Evolutionary conservation across 2,113 vertebrate genomes (phyloP), one percentile per base, ranked within the genome.

Genomic region (Pteruthius melanotis): DNA sequence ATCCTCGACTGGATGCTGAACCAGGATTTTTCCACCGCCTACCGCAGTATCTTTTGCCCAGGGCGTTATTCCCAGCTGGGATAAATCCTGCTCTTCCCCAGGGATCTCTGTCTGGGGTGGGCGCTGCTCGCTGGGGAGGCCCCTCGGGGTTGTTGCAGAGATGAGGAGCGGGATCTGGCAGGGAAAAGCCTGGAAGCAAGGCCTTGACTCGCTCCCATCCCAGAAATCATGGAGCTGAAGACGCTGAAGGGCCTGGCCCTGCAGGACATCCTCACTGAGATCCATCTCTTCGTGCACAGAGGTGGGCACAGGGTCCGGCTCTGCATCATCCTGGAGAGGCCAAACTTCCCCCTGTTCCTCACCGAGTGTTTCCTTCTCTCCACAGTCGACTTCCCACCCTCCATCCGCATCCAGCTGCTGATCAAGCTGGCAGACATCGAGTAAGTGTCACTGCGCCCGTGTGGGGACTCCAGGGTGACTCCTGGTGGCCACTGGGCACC

Each of bases 1-100:
- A 99, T 99, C 94, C 98, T 99, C 2, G 99, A 99, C 97, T 99
- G 99, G 99, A 99, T 99, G 95, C 97, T 99, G 90, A 99, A 99
- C 97, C 98, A 98, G 92, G 99, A 99, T 95, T 99, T 99, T 85
- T 99, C 98, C 87, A 90, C 98, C 0, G 99, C 99, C 15, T 99
- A 99, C 81, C 98, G 94, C 44, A 98, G 99, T 99, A 99, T 99
- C 99, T 98, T 98, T 97, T 75, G 19, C 40, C 33, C 33, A 35
- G 37, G 39, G 11, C 33, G 57, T 61, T 33, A 11, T 65, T 69
- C 39, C 42, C 54, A 2, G 0, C 47, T 31, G 42, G 45, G 27
- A 2, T 37, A 45, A 83, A 53, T 44, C 68, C 53, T 61, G 68
- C 26, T 45, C 24, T 49, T 61, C 16, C 17, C 54, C 5, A 1